These are phyloP conservation scores for Whitmania pigra DNA, from an alignment of 1,140 invertebrate species.

Conservation along the genomic window DNA sequence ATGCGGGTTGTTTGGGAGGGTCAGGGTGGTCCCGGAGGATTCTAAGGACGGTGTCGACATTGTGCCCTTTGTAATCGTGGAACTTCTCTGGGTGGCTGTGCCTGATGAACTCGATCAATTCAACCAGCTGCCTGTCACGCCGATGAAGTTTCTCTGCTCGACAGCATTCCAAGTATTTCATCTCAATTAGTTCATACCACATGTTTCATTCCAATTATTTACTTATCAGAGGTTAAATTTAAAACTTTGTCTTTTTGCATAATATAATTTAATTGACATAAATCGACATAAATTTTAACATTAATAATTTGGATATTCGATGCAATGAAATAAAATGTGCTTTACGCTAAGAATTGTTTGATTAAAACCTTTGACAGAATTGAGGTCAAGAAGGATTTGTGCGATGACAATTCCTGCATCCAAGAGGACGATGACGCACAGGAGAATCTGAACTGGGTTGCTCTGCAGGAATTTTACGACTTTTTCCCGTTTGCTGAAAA, in stretches of 20 bases:
- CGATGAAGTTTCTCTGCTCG: conserved; percentile 18
- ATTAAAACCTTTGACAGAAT: conserved; percentile 23
- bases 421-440: conserved; percentile 24
- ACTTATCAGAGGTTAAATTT: too few relatives aligned
- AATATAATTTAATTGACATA: too few relatives aligned
- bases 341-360: neutral
- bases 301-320: neutral
- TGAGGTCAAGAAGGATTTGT: conserved; percentile 25
- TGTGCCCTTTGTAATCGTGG: conserved; percentile 15
- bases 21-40: neutral
- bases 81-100: conserved; percentile 14
- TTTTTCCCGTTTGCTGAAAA: conserved; percentile 21
- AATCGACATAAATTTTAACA: neutral
- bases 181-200: too few relatives aligned
- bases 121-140: conserved; percentile 19
- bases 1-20: neutral
- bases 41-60: conserved; percentile 18
- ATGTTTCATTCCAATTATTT: too few relatives aligned
- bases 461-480: conserved; percentile 25
- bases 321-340: neutral
- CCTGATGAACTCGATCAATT: conserved; percentile 17
- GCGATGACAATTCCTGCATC: conserved; percentile 27
- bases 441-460: conserved; percentile 25
- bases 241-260: too few relatives aligned
- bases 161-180: neutral